phyloP scores from a whole-genome alignment of 2,113 vertebrate species.

The Osmerus eperlanus region DNA sequence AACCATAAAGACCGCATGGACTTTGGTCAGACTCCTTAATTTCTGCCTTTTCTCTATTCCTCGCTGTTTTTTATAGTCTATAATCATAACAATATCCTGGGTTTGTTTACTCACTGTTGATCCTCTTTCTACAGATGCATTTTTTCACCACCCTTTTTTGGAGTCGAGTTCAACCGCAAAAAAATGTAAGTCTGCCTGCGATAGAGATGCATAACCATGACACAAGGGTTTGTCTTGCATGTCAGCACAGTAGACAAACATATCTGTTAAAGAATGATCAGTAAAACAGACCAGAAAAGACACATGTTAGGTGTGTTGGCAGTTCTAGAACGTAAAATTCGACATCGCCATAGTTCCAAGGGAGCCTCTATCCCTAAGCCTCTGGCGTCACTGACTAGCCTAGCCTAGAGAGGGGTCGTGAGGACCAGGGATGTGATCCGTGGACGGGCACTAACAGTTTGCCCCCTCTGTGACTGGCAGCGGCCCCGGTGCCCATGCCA shows the following conservation, averaged over 20 bases:
- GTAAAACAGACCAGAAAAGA: too few relatives aligned
- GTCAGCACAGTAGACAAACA: neutral
- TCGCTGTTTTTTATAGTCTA: neutral
- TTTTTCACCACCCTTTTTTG: conserved; percentile 92
- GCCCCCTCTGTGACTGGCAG: conserved; percentile 57
- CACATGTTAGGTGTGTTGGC: too few relatives aligned
- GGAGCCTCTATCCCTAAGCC: too few relatives aligned
- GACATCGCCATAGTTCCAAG: too few relatives aligned
- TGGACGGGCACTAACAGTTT: neutral
- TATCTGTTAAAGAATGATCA: too few relatives aligned
- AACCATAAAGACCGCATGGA: conserved; percentile 88
- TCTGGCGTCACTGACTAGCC: too few relatives aligned
- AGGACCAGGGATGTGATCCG: too few relatives aligned
- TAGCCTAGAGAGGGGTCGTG: too few relatives aligned
- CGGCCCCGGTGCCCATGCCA: conserved; percentile 79
- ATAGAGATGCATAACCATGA: neutral
- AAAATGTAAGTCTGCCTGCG: conserved; percentile 80
- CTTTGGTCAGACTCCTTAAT: conserved; percentile 76
- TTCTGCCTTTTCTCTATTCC: neutral
- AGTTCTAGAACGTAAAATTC: too few relatives aligned
- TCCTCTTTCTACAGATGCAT: conserved; percentile 77
- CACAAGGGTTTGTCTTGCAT: neutral
- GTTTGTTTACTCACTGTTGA: neutral
- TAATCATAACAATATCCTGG: neutral
- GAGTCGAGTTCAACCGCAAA: conserved; percentile 80